Base-by-base conservation (phyloP, 1,140 invertebrate genomes). In the Tetramorium parvispinum region DNA sequence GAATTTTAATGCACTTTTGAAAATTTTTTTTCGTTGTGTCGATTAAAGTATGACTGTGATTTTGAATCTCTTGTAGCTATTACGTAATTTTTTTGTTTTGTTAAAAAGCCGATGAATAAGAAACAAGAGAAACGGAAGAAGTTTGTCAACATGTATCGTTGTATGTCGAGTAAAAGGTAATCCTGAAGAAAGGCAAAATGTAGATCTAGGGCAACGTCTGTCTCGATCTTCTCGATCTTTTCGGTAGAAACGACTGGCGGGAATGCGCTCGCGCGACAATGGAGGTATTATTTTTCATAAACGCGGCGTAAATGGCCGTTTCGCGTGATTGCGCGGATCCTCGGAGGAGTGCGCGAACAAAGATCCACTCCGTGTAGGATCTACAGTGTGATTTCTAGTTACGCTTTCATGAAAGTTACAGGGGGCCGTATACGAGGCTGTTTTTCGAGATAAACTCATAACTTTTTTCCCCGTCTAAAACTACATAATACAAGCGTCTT, bases 221-320 rank as follows among this genome's bases (percentile, higher is more conserved):
- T 82, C 43, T 73, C 55, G 49, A 51, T 73, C 85, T 87, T 68
- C 55, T 81, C 55, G 85, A 89, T 82, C 65, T 40, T 86, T 21
- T 11, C 11, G 24, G 43, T 21, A 27, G 61, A 53, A 73, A 85
- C 63, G 27, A 51, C 82, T 21, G 13, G 40, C 53, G 18, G 32
- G 32, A 86, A 40, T 79, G 66, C 27, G 27, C 61, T 71, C 57
- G 40, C 32, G 49, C 76, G 46, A 49, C 32, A 73, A 61, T 21
- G 57, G 78, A 59, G 85, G 70, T 91, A 92, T 92, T 90, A 93
- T 91, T 92, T 93, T 93, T 92, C 91, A 93, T 93, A 91, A 91
- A 87, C 78, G 86, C 59, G 83, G 71, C 89, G 49, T 87, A 87
- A 89, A 89, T 66, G 90, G 70, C 65, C 90, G 78, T 92, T 93